Evolutionary conservation across 2,113 vertebrate genomes (phyloP), one percentile per base, ranked within the genome.

Genomic region (Phrynosoma platyrhinos): DNA sequence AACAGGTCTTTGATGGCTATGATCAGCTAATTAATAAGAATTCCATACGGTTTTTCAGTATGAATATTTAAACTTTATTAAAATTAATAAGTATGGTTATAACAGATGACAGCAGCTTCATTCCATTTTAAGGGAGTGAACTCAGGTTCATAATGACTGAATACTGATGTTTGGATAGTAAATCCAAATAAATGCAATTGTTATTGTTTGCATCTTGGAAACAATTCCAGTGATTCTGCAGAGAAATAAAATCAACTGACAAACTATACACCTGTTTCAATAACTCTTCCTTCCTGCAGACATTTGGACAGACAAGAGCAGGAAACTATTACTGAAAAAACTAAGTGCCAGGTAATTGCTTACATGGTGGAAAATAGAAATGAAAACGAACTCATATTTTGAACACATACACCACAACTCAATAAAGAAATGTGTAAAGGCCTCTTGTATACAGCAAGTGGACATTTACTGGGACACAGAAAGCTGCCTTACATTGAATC

Each of bases 61-160:
- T 85, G 80, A 82, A 91, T 86, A 87, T 76, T 82, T 76, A 25
- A 30, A 87, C 1, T 8, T 2, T 79, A 72, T 89, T 89, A 87
- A 75, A 92, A 87, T 10, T 90, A 83, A 66, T 86, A 58, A 90
- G 55, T 64, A 84, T 64, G 23, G n/a, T n/a, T 53, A 86, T 76
- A 71, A 84, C 30, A 85, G 30, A 91, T 85, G 52, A 88, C 83
- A 88, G 76, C 5, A 18, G 90, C 89, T 42, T 47, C 25, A 92
- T 91, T 88, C 58, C 79, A 74, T 76, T 89, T 25, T 82, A 42
- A 87, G 47, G 71, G 32, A 76, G n/a, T 12, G 40, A 55, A 25
- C 47, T 80, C 23, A n/a, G 1, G n/a, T 76, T 89, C 79, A n/a
- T 82, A 89, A 77, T 30, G 6, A 76, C n/a, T 69, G 84, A 76